phyloP scores from a whole-genome alignment of 2,888 invertebrate species.

The Eugnorisma glareosa region DNA sequence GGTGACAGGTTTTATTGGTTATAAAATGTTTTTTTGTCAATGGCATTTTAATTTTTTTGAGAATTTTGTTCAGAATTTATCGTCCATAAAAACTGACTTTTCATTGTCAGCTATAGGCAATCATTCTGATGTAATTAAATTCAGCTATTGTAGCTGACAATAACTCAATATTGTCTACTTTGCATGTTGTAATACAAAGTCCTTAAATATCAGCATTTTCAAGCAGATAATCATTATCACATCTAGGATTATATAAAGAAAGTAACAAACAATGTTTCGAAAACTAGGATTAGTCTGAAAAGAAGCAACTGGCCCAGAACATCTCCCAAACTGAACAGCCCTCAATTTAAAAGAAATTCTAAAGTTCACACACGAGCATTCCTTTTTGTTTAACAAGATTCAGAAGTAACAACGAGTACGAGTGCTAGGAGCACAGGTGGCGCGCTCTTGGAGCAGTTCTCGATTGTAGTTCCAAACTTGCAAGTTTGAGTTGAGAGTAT shows the following conservation, averaged over 20 bases:
- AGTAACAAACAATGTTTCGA: not conserved
- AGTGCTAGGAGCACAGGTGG: conserved; percentile 26
- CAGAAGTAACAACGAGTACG: conserved; percentile 36
- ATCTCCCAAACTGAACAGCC: not conserved
- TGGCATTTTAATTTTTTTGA: not conserved
- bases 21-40: not conserved
- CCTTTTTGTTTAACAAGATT: conserved; percentile 59
- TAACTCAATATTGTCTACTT: not conserved
- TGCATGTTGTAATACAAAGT: not conserved
- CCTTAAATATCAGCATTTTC: no score
- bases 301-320: not conserved
- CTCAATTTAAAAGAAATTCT: conserved; percentile 32
- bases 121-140: not conserved
- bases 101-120: not conserved
- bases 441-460: conserved; percentile 43
- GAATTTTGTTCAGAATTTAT: not conserved
- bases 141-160: not conserved
- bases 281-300: not conserved
- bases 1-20: not conserved
- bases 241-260: not conserved
- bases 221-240: not conserved
- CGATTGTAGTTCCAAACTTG: conserved; percentile 52
- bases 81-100: not conserved
- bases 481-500: conserved; percentile 22
- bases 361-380: conserved; percentile 41